Evolutionary conservation across 2,888 invertebrate genomes (phyloP).

Genomic region (Mactromeris polynyma): DNA sequence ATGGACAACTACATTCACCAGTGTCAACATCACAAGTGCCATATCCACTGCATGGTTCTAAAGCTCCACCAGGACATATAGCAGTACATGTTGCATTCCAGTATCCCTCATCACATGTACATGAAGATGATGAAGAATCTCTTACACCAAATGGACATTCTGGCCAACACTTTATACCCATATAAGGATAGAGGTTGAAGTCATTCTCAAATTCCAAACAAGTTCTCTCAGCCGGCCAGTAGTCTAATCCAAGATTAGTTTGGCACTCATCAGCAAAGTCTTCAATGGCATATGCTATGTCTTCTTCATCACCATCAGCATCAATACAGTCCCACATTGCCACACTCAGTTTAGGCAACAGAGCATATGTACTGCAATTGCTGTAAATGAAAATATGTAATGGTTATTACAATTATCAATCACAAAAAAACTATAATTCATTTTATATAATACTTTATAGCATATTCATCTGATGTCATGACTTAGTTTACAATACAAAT

Average conservation of each 20-base stretch:
- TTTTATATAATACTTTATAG: no score
- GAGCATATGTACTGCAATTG: slow-evolving; percentile 44
- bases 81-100: slow-evolving; percentile 73
- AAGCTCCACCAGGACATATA: slow-evolving; percentile 76
- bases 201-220: slow-evolving; percentile 68
- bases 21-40: slow-evolving; percentile 74
- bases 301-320: slow-evolving; percentile 55
- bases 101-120: slow-evolving; percentile 72
- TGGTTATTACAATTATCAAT: not conserved
- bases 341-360: slow-evolving; percentile 34
- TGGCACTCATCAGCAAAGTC: slow-evolving; percentile 76
- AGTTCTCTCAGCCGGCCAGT: slow-evolving; percentile 72
- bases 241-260: slow-evolving; percentile 48
- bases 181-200: slow-evolving; percentile 58
- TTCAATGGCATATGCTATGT: slow-evolving; percentile 61
- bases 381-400: not conserved
- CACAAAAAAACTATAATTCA: no score
- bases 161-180: slow-evolving; percentile 67
- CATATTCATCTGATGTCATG: no score
- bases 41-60: slow-evolving; percentile 74
- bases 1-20: slow-evolving; percentile 76
- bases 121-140: slow-evolving; percentile 47
- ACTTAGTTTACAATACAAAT: no score
- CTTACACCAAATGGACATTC: slow-evolving; percentile 70
- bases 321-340: slow-evolving; percentile 64